Evolutionary conservation across 2,113 vertebrate species (phyloP), one percentile per base, ranked within the genome.

Genomic region (Ictidomys tridecemlineatus): DNA sequence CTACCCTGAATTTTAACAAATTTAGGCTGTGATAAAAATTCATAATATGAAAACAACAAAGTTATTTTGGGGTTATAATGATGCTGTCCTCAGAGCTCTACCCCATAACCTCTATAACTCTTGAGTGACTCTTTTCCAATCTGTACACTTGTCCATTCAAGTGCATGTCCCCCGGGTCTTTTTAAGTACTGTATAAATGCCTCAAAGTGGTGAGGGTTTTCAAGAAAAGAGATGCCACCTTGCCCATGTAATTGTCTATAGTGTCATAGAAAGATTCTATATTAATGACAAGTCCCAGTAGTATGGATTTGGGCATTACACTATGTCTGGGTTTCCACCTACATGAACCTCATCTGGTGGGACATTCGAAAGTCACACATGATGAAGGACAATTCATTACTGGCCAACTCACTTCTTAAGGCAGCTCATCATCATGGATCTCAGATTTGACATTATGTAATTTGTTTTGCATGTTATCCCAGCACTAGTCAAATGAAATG

Each of bases 21-120:
- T 65, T 77, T 82, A 88, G n/a, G 58, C 30, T 58, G 53, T 74
- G 76, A 73, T 82, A 53, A 87, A 95, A 79, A 95, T 42, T 56
- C 28, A 13, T 32, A 88, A 67, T 74, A 24, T 65, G 37, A 87
- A 82, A 82, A 74, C 67, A 42, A 87, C 14, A 56, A 74, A 63
- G 67, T 79, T 73, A n/a, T 45, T 82, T 88, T 14, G 30, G 58
- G 34, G 12, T 89, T 76, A 76, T 92, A 83, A 3, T 26, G 34
- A 42, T 30, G 20, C 53, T 61, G n/a, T 63, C 28, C 32, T 10
- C 3, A 53, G 26, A 79, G 30, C 4, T 77, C 22, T 77, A 24
- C 58, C 58, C 30, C 13, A 65, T 8, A 79, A 56, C 10, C 10
- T 87, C 37, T 56, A 5, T 28, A 72, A 48, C 24, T 42, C 17